phyloP scores from a whole-genome alignment of 2,113 vertebrate species.

The Mustela lutreola region DNA sequence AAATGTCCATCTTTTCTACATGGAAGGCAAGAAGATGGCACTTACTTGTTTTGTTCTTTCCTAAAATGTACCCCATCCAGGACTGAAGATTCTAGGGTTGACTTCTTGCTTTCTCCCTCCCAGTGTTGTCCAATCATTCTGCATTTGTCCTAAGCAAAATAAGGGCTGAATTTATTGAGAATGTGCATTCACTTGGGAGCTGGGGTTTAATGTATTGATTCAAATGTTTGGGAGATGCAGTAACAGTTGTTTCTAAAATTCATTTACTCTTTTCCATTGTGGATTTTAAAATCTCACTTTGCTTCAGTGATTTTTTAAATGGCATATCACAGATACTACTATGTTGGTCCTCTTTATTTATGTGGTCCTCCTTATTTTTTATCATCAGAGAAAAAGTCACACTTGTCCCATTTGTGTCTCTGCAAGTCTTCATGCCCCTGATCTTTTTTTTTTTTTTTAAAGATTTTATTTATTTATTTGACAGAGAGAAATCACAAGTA shows the following conservation, averaged over 20 bases:
- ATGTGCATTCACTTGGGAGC: background rate
- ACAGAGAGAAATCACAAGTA: too few species aligned
- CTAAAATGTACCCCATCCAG: background rate
- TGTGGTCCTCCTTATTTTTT: background rate
- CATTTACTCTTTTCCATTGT: background rate
- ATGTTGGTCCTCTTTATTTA: background rate
- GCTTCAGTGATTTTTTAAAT: background rate
- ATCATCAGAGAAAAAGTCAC: slow-evolving; percentile 28
- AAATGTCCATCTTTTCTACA: background rate
- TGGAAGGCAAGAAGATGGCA: background rate
- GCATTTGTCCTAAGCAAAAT: background rate
- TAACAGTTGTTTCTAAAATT: slow-evolving; percentile 32
- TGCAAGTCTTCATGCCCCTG: background rate
- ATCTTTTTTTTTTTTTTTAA: background rate
- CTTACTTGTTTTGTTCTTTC: background rate
- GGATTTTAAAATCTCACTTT: slow-evolving; percentile 52
- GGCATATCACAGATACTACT: background rate
- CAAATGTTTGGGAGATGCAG: background rate
- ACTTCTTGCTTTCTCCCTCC: background rate
- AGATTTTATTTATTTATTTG: too few species aligned
- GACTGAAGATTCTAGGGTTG: background rate
- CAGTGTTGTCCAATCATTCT: background rate
- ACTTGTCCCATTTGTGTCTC: background rate
- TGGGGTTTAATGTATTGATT: background rate
- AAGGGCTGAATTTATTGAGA: background rate